Base-by-base conservation (phyloP, 2,888 invertebrate genomes). In the Thereva nobilitata region DNA sequence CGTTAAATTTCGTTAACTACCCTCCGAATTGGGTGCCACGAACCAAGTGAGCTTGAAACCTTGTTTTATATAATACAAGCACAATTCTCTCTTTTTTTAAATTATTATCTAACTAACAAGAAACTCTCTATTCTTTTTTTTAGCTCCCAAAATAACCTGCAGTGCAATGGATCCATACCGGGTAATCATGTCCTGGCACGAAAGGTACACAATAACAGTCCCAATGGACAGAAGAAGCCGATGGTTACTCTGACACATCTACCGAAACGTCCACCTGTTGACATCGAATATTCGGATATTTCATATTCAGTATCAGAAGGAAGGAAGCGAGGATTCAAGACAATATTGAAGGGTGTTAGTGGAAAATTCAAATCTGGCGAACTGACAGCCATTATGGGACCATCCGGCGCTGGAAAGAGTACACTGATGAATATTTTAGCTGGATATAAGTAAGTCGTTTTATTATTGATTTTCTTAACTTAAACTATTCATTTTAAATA, bases 371-470 rank as follows among this genome's bases (percentile, higher is more conserved):
- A 86, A 73, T 92, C 92, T 70, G 93, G 96, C n/a, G 93, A 95
- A 77, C 83, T 97, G 73, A 94, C 95, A 0, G 96, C 95, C 40
- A 95, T 97, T 68, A 95, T 97, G 95, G 97, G 97, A 41, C 96
- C 97, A 40, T 95, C 95, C 0, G 87, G 87, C 1, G 87, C 87
- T 9, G 87, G 87, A 49, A 92, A 92, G 76, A 91, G 89, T 76
- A 92, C 93, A 0, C 85, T 93, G 8, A 92, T 93, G 92, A 93
- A 93, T 77, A 91, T 93, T 73, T 83, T 93, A 73, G 92, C 93
- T 54, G 93, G 93, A 70, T 93, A 93, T 84, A 92, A 90, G 92
- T 92, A 79, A 86, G 87, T 84, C 23, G 23, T 23, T 23, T 23
- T 23, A 23, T 1, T 23, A 23, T 23, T 23, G 23, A 23, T 23